Evolutionary conservation across 2,113 vertebrate genomes (phyloP), one percentile per base, ranked within the genome.

Genomic region (Anarhynchus alexandrinus): DNA sequence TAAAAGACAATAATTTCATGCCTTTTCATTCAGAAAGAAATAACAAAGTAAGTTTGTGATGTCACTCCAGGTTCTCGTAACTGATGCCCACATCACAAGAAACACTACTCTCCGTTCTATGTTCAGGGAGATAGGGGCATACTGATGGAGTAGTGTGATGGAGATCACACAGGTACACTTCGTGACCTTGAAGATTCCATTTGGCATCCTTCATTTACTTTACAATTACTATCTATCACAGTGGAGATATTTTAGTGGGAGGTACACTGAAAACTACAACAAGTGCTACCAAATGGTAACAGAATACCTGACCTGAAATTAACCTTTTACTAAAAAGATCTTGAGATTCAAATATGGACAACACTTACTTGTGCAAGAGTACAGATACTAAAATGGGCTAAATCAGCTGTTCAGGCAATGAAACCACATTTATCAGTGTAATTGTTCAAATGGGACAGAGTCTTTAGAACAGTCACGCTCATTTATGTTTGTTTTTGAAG

Each of bases 71-170:
- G 42, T 27, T 55, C 54, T 21, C 51, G 47, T 7, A 58, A 25
- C 13, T 10, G 19, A 59, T 26, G 29, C 29, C 25, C 40, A 30
- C 22, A 4, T 2, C 11, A 0, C 15, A 43, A 30, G 58, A 26
- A 42, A 30, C 26, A 36, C 45, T 10, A 13, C 9, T 18, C 5
- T 2, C 30, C 3, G 0, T 27, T 34, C 38, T 21, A 0, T 0
- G 10, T 9, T 52, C 10, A 13, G 27, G 62, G 36, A 76, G 49
- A 26, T 4, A 5, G 22, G 12, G 15, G 7, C 17, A 9, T 0
- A 25, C 58, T 12, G 36, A 23, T 12, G 21, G 65, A 42, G 27
- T 2, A 23, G 38, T 1, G 9, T 5, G 30, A 67, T 6, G 29
- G 67, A 61, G 38, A 19, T 25, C 30, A 3, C 43, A 17, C 0